Base-by-base conservation (phyloP, 1,140 invertebrate species). In the Megalonaias nervosa region DNA sequence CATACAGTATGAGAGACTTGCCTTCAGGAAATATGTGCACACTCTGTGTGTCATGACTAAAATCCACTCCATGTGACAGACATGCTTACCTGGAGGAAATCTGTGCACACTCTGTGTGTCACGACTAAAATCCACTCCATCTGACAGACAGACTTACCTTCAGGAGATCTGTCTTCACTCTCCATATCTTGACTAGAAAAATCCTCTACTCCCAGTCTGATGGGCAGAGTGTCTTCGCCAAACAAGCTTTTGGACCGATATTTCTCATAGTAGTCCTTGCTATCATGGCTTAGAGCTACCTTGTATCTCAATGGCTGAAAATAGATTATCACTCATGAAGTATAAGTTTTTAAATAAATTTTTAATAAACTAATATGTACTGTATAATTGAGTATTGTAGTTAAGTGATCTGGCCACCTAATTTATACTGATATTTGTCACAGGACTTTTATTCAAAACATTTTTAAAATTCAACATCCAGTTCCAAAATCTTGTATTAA, bases 281-380 rank as follows among this genome's bases (percentile, higher is more conserved):
- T 98, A 92, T 99, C 97, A 75, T 94, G 93, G 88, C 97, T 98
- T 67, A 90, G 94, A 0, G 97, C 97, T 67, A 97, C 95, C 93
- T 97, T 97, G 92, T 96, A 97, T 89, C 97, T 97, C n/a, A 87
- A 67, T 17, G 87, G 87, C 87, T 89, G 80, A 26, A 80, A 71
- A 21, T 31, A 56, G 21, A 55, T 38, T 31, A 21, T 31, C 16
- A 56, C 13, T 17, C 14, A 23, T 16, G n/a, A 12, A 55, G 38
- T 64, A 62, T 17, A 73, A 21, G 48, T 4, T 48, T 38, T 60
- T 17, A 38, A 48, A 17, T 67, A 21, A 14, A 11, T 67, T 67
- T 21, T 67, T 31, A 21, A 31, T 21, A 21, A 17, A 21, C 0
- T 23, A 17, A 67, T 21, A 5, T 5, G 16, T 21, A 19, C 1